Evolutionary conservation across 2,888 invertebrate genomes (phyloP).

Genomic region (Cephus pulcher): DNA sequence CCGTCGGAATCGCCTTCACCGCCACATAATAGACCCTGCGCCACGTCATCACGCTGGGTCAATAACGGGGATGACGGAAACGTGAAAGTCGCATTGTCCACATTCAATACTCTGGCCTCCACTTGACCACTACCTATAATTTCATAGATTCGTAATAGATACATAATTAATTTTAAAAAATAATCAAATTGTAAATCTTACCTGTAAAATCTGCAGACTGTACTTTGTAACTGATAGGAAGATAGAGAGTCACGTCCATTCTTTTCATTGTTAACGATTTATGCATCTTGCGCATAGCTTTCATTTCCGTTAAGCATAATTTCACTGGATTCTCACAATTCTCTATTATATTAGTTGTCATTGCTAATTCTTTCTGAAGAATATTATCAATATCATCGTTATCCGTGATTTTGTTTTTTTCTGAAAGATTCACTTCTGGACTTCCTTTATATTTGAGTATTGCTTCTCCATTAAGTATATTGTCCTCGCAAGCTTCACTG

Average conservation of each 20-base stretch:
- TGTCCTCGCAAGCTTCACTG: conserved; percentile 67
- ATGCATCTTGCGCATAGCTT: conserved; percentile 69
- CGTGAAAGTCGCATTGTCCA: conserved; percentile 80
- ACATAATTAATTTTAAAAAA: background rate
- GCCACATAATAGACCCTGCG: conserved; percentile 69
- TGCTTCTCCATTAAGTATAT: conserved; percentile 69
- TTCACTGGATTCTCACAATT: conserved; percentile 67
- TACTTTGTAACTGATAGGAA: conserved; percentile 75
- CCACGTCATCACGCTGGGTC: conserved; percentile 76
- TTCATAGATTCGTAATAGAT: background rate
- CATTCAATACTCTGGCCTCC: conserved; percentile 62
- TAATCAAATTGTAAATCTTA: conserved; percentile 21
- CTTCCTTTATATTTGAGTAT: conserved; percentile 67
- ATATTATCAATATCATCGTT: conserved; percentile 23
- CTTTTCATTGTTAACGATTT: conserved; percentile 65
- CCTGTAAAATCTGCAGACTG: conserved; percentile 48
- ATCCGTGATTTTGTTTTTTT: conserved; percentile 12
- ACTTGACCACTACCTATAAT: conserved; percentile 71
- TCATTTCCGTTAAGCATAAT: conserved; percentile 73
- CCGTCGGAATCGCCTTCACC: conserved; percentile 29
- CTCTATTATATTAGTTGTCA: conserved; percentile 58
- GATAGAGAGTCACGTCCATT: conserved; percentile 73
- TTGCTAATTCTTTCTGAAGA: conserved; percentile 10
- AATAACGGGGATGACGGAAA: conserved; percentile 83
- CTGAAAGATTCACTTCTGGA: conserved; percentile 22